Evolutionary conservation across 53 echinoderm and acorn worm species (phyloP).

Genomic region (Temnopleurus reevesii): DNA sequence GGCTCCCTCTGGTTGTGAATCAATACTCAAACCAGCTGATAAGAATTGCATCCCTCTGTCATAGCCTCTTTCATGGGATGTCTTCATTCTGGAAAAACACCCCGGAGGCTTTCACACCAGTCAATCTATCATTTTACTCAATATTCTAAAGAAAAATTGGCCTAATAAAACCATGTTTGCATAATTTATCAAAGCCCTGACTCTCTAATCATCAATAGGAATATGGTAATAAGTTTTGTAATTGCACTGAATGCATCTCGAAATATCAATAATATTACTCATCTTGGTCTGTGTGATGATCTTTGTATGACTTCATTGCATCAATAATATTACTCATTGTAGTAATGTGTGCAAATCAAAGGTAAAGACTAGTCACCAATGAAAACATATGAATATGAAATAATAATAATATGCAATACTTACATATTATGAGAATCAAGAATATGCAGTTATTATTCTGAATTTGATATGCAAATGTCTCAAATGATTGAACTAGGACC

Average conservation of each 20-base stretch:
- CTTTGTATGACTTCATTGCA: too few relatives aligned
- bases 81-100: neutral
- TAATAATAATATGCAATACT: too few relatives aligned
- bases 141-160: neutral
- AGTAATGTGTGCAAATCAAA: too few relatives aligned
- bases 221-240: neutral
- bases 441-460: too few relatives aligned
- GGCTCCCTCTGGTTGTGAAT: neutral
- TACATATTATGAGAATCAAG: too few relatives aligned
- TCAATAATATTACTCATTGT: too few relatives aligned
- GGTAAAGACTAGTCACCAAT: too few relatives aligned
- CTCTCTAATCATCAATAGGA: neutral
- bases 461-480: too few relatives aligned
- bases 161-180: neutral
- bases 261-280: neutral
- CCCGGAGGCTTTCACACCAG: constrained; percentile 3
- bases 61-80: neutral
- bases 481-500: too few relatives aligned
- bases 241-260: neutral
- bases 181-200: neutral
- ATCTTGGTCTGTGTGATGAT: neutral
- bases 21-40: neutral
- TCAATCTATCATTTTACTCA: neutral
- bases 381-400: too few relatives aligned
- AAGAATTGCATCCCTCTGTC: neutral